These are phyloP conservation scores for Acheta domesticus DNA, from an alignment of 2,888 invertebrate genomes.

Conservation along the genomic window DNA sequence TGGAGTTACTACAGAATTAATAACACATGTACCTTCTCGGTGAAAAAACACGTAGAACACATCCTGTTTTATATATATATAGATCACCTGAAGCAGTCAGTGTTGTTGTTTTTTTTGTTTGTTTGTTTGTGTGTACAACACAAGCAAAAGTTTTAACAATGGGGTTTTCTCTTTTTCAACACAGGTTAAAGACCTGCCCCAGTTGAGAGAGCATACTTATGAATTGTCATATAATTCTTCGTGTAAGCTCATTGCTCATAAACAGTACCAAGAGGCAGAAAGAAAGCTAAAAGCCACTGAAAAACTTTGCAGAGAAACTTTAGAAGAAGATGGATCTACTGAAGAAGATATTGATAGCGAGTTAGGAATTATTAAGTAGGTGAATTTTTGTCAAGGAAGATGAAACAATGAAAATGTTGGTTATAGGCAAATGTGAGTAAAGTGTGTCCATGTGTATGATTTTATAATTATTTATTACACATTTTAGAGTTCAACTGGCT, in stretches of 20 bases:
- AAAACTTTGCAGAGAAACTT: slow-evolving; percentile 74
- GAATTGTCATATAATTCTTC: slow-evolving; percentile 91
- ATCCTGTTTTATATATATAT: no score
- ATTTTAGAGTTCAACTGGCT: slow-evolving; percentile 76
- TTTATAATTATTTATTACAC: slow-evolving; percentile 25
- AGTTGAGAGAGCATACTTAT: slow-evolving; percentile 69
- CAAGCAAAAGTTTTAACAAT: no score
- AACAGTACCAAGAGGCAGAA: slow-evolving; percentile 71
- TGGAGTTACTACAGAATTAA: no score
- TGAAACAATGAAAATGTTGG: no score
- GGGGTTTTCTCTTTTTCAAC: no score
- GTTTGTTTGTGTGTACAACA: no score
- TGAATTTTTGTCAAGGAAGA: slow-evolving; percentile 12
- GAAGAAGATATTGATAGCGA: slow-evolving; percentile 95
- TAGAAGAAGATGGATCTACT: slow-evolving; percentile 84
- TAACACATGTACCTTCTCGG: no score
- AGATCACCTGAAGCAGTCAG: no score
- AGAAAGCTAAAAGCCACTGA: slow-evolving; percentile 79
- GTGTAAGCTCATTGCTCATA: slow-evolving; percentile 72
- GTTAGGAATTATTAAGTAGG: slow-evolving; percentile 77
- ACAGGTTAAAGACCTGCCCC: slow-evolving; percentile 54
- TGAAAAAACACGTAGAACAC: no score
- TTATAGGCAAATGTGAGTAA: no score
- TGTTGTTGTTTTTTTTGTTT: no score
- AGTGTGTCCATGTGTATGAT: background rate